Percentiles rank a stretch among this genome's conserved stretches.
Evolutionary conservation across 2,797 vertebrate species (phyloP).

Genomic region (Stomatorhinus walkeri): DNA sequence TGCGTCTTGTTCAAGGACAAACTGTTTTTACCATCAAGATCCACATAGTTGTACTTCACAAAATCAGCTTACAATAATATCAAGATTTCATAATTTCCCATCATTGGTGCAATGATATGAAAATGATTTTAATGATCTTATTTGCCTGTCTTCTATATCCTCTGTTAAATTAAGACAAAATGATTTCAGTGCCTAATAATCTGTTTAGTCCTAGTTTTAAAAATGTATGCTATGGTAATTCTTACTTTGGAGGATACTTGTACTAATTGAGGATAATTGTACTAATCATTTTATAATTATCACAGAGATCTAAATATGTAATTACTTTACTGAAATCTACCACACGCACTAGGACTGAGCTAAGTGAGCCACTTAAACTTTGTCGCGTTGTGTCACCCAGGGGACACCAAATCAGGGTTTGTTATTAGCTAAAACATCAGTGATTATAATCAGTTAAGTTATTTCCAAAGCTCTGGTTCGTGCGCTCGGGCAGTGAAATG

Average conservation of each 20-base stretch:
- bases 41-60: background rate
- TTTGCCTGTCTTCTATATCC: background rate
- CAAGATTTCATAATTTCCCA: background rate
- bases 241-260: background rate
- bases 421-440: background rate
- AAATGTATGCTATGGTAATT: background rate
- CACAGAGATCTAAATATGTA: background rate
- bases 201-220: background rate
- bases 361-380: background rate
- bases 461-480: background rate
- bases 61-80: background rate
- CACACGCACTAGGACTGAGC: background rate
- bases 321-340: background rate
- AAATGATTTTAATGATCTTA: background rate
- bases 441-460: background rate
- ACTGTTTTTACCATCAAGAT: background rate
- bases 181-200: background rate
- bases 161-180: background rate
- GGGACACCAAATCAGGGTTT: background rate
- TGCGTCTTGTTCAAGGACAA: background rate
- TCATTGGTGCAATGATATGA: background rate
- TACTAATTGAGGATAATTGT: background rate
- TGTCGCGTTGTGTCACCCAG: background rate
- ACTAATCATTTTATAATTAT: slow-evolving; percentile 4
- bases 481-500: background rate